Evolutionary conservation across 2,797 vertebrate species (phyloP).

Genomic region (Percopsis omiscomaycus): DNA sequence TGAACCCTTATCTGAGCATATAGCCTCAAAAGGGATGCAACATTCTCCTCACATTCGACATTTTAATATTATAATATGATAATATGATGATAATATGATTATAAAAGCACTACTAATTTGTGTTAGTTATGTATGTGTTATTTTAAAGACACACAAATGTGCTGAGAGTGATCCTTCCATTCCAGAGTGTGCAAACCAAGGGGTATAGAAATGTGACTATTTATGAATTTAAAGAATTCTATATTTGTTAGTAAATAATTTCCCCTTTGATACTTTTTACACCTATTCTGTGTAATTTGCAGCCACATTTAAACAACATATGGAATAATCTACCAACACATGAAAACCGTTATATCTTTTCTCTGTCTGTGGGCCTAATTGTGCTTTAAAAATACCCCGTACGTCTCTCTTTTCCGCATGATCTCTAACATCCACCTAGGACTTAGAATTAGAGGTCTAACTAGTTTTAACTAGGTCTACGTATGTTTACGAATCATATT

Average conservation of each 20-base stretch:
- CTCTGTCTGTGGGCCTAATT: constrained; percentile 31
- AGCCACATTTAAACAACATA: constrained; percentile 29
- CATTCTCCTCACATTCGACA: constrained; percentile 9
- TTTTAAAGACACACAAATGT: constrained; percentile 33
- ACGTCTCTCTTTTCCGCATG: too few relatives aligned
- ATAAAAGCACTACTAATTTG: constrained; percentile 20
- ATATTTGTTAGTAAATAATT: constrained; percentile 44
- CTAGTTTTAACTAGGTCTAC: too few relatives aligned
- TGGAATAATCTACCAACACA: constrained; percentile 42
- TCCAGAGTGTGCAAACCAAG: constrained; percentile 39
- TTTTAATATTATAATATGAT: constrained; percentile 10
- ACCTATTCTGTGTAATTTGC: constrained; percentile 44
- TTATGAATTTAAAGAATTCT: constrained; percentile 69
- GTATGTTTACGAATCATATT: too few relatives aligned
- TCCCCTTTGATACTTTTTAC: constrained; percentile 27
- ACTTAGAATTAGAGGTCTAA: too few relatives aligned
- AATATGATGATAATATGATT: constrained; percentile 21
- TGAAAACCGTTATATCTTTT: constrained; percentile 28
- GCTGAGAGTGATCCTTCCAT: constrained; percentile 11
- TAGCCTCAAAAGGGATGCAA: constrained; percentile 5
- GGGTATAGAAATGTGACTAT: constrained; percentile 59
- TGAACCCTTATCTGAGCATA: constrained; percentile 42
- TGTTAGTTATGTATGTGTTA: constrained; percentile 1
- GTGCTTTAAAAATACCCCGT: too few relatives aligned
- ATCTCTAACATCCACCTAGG: too few relatives aligned